A percentile compares a stretch with the other conserved stretches of the same genome.
Conservation (phyloP, 2,113 vertebrate genomes). For the Microcebus lehilahytsara region DNA sequence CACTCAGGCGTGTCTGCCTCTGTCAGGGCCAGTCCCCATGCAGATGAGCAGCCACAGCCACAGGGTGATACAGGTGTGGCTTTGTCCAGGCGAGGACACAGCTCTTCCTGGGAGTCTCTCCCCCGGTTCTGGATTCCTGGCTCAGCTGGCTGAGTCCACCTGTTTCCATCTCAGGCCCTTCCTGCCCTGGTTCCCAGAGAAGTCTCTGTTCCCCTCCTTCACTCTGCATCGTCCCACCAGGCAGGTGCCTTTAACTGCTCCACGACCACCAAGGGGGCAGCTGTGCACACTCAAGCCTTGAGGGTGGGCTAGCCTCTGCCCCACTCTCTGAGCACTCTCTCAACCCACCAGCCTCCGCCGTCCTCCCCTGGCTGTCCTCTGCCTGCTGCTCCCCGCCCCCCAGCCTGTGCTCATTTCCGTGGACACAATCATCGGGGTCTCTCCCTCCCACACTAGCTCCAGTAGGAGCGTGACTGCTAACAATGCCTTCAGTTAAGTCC, state of each 20-base stretch:
- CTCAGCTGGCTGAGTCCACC: neutral
- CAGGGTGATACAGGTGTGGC: neutral
- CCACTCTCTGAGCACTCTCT: neutral
- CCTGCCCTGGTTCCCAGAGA: neutral
- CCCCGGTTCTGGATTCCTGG: neutral
- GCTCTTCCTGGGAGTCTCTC: neutral
- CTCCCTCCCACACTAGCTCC: rapidly evolving
- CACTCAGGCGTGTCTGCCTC: neutral
- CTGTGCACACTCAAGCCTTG: neutral
- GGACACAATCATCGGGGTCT: neutral
- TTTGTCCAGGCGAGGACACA: neutral
- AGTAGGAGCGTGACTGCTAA: neutral
- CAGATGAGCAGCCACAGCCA: neutral
- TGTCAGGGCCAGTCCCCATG: neutral
- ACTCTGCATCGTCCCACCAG: neutral
- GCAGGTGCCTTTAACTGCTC: neutral
- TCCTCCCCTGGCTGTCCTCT: neutral
- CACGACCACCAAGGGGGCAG: neutral
- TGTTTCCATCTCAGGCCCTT: neutral
- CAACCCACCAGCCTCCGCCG: neutral
- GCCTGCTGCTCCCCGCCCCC: neutral
- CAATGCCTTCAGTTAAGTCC: neutral
- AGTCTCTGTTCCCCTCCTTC: neutral
- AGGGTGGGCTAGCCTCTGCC: neutral
- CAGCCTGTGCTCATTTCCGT: constrained; percentile 15